phyloP scores from a whole-genome alignment of 2,113 vertebrate genomes.

The Bothrops jararaca region DNA sequence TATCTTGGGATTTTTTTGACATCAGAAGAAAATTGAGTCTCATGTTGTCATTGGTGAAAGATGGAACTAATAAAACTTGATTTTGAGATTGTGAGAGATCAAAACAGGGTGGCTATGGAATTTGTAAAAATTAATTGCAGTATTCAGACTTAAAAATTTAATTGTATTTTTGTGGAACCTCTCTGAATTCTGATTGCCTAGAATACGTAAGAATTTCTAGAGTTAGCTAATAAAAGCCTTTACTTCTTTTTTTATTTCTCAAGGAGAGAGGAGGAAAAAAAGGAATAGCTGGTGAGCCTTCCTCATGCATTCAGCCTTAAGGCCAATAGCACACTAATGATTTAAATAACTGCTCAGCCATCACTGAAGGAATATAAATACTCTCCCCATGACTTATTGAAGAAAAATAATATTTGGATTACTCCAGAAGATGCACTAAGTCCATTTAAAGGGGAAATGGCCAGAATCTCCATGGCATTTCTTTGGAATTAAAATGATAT shows the following conservation, averaged over 20 bases:
- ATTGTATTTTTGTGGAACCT: background rate
- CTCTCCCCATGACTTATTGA: background rate
- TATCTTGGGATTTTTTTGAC: background rate
- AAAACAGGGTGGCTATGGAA: background rate
- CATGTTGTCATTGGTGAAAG: background rate
- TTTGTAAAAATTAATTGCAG: background rate
- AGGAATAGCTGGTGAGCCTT: background rate
- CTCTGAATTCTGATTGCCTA: background rate
- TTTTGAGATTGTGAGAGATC: background rate
- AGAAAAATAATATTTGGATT: background rate
- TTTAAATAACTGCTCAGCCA: background rate
- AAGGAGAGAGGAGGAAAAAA: background rate
- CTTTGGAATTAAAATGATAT: background rate
- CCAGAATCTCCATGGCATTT: background rate
- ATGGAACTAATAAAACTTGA: background rate
- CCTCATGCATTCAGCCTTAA: background rate
- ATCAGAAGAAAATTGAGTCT: background rate
- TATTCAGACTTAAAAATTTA: background rate
- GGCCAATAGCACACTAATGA: background rate
- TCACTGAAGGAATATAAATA: background rate
- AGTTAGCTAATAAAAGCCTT: background rate
- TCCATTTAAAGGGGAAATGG: background rate
- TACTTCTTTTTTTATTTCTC: background rate
- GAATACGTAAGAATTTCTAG: background rate
- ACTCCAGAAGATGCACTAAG: background rate